Evolutionary conservation across 2,113 vertebrate species (phyloP), one percentile per base, ranked within the genome.

Genomic region (Pelvicachromis taeniatus): DNA sequence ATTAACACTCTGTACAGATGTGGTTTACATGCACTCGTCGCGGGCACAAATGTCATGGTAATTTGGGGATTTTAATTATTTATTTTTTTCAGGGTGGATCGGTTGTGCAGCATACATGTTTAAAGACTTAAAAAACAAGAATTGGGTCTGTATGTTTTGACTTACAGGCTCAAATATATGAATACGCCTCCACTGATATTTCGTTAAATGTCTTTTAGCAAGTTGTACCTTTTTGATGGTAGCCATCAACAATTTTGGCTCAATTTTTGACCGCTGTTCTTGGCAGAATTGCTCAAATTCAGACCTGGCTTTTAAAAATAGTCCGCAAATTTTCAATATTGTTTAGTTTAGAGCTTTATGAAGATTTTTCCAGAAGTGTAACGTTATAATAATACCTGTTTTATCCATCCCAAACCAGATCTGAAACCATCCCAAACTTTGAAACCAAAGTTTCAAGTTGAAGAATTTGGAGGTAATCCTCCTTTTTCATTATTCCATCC

Each of bases 111-210:
- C 38, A 42, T 42, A 42, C 38, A 68, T 9, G 12, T 42, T 68
- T 68, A 68, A 68, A 16, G 14, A 16, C 38, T 68, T 42, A 42
- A 42, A 68, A 68, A 42, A 68, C n/a, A 68, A 42, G 3, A 68
- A 42, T 4, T 68, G 13, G 63, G 38, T 68, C 7, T 9, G 13
- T 42, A 42, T 21, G 38, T 23, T 68, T 70, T 42, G 13, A 26
- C 45, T 26, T 70, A 1, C 38, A 45, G 21, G 21, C 8, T 70
- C 38, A 70, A 26, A 70, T 70, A 70, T 45, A 10, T 45, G 26
- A 8, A 45, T 26, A 26, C 0, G 0, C 1, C 21, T 23, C 42
- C 13, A 45, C 21, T 68, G 21, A 68, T 16, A 70, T 45, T 45
- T 45, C 0, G 8, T 45, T 70, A 10, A 45, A 70, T 45, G 21